phyloP scores from a whole-genome alignment of 2,113 vertebrate genomes.

The Crotalus tigris region DNA sequence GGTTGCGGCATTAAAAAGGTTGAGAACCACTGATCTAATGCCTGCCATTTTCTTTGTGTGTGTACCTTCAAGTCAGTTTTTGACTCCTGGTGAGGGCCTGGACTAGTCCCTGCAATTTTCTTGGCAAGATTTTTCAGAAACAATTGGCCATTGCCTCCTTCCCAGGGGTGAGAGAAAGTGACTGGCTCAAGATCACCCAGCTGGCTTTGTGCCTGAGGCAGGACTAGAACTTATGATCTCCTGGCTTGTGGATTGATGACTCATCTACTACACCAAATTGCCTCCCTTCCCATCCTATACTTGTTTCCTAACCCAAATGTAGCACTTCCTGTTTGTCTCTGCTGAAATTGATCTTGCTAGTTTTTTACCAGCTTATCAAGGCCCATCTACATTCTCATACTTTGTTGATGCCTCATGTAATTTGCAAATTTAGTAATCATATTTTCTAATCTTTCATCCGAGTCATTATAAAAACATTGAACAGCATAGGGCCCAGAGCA shows the following conservation, averaged over 20 bases:
- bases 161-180: not conserved
- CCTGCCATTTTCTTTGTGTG: not conserved
- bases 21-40: not conserved
- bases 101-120: not conserved
- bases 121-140: not conserved
- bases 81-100: not conserved
- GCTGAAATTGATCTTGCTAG: not conserved
- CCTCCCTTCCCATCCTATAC: not conserved
- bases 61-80: not conserved
- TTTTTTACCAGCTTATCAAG: constrained; percentile 8
- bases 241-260: not conserved
- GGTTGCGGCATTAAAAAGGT: too few relatives aligned
- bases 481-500: not conserved
- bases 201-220: not conserved
- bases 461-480: not conserved
- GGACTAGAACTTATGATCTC: not conserved
- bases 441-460: not conserved
- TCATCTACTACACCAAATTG: not conserved
- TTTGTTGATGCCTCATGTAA: not conserved
- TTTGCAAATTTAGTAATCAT: not conserved
- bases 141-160: not conserved
- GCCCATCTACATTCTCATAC: constrained; percentile 14
- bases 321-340: not conserved
- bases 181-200: not conserved
- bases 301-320: not conserved